These are phyloP conservation scores for Aphidius gifuensis DNA, from an alignment of 1,140 invertebrate species.

Conservation along the genomic window DNA sequence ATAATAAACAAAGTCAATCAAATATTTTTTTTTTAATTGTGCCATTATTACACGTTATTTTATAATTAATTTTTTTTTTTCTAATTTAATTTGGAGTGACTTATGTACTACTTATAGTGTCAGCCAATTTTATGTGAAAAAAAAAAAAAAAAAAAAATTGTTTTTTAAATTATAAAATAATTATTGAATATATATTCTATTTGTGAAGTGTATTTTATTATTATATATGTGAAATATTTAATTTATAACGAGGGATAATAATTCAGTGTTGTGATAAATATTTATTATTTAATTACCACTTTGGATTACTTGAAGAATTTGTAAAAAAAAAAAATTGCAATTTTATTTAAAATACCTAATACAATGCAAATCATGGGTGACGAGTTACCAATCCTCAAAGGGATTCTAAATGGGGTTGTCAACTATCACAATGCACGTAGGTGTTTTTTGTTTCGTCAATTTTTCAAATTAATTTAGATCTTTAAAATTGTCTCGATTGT, in stretches of 20 bases:
- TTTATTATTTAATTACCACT: not conserved
- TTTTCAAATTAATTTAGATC: slow-evolving; percentile 3
- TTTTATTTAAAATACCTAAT: not conserved
- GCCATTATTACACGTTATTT: slow-evolving; percentile 15
- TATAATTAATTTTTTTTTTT: not conserved
- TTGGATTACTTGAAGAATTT: slow-evolving; percentile 4
- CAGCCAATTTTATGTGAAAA: slow-evolving; percentile 25
- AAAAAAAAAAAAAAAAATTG: slow-evolving; percentile 1
- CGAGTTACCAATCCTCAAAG: slow-evolving; percentile 83
- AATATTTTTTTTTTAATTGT: not conserved
- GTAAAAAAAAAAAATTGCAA: not conserved
- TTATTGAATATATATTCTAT: slow-evolving; percentile 17
- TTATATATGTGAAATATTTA: slow-evolving; percentile 8
- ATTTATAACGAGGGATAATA: not conserved
- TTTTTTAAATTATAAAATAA: not conserved
- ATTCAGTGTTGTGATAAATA: slow-evolving; percentile 6
- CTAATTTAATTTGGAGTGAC: slow-evolving; percentile 36
- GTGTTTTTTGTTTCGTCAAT: slow-evolving; percentile 47
- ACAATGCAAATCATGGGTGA: slow-evolving; percentile 66
- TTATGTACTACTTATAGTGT: slow-evolving; percentile 28
- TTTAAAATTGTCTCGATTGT: not conserved
- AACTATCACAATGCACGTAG: slow-evolving; percentile 88
- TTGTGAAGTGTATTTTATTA: slow-evolving; percentile 13
- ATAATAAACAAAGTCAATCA: not conserved
- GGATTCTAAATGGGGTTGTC: slow-evolving; percentile 81